Base-by-base conservation (phyloP, 2,113 vertebrate genomes). In the Ptilorrhoa leucosticta region DNA sequence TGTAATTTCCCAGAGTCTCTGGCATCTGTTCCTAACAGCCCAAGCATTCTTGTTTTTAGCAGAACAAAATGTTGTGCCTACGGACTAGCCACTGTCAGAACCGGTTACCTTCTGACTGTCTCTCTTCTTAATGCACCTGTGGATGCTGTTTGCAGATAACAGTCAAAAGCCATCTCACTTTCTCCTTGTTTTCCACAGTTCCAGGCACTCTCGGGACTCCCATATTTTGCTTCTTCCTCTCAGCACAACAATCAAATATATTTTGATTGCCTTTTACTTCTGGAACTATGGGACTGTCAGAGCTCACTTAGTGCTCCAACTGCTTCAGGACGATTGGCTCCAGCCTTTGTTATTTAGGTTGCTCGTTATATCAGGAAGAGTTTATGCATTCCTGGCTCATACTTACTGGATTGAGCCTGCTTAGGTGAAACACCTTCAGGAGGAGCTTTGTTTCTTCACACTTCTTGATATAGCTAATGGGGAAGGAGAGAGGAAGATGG, bases 1-100 rank as follows among this genome's bases (percentile, higher is more conserved):
- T 85, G 44, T 75, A 85, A 82, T 87, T 87, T 57, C 69, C 26
- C 53, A 53, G 61, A 91, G 89, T 65, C 84, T 84, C 73, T 89
- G 91, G 87, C 95, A 94, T 95, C 93, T 95, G 89, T 76, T 95
- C 69, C 89, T 84, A 95, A 89, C 78, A 82, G 87, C 72, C 66
- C 57, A 84, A 61, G 83, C 81, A 82, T 45, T 68, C 65, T 82
- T 82, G 40, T 79, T 94, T 89, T 65, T 53, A 82, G 40, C 53
- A 89, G 89, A 94, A 89, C 45, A 95, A 95, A 91, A 72, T 39
- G 65, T 79, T 93, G 68, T 71, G 73, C 93, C 83, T 92, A 53
- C 2, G 3, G 91, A 95, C 84, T 79, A 91, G 77, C 95, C 94
- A 45, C 77, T 94, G 93, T 96, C 93, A 96, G 87, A 94, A 68